phyloP scores from a whole-genome alignment of 2,113 vertebrate species.

The Cryptotis parvus region DNA sequence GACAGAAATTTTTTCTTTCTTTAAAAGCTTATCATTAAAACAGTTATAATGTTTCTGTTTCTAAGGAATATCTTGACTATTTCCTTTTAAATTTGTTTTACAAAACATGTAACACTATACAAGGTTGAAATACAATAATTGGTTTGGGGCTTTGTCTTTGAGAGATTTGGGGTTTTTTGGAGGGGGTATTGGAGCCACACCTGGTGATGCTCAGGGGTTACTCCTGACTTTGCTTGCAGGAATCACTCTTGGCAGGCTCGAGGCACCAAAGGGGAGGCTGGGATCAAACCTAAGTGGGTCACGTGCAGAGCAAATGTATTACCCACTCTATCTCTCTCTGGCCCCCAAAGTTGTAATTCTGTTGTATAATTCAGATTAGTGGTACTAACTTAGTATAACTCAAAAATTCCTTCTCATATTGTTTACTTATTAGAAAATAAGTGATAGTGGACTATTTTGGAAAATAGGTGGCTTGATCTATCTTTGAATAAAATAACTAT shows the following conservation, averaged over 20 bases:
- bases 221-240: too few species aligned
- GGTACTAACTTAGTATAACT: conserved; percentile 11
- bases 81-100: conserved; percentile 24
- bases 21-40: conserved; percentile 3
- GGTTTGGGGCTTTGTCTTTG: too few species aligned
- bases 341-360: too few species aligned
- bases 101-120: conserved; percentile 5
- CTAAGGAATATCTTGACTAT: conserved; percentile 15
- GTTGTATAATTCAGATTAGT: conserved; percentile 3
- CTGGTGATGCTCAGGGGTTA: too few species aligned
- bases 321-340: not conserved
- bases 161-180: too few species aligned
- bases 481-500: conserved; percentile 26
- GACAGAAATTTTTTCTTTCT: not conserved
- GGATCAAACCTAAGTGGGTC: too few species aligned
- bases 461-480: conserved; percentile 20
- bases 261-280: too few species aligned
- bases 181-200: too few species aligned
- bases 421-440: not conserved
- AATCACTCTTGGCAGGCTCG: too few species aligned
- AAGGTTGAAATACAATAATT: not conserved
- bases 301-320: not conserved
- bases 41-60: not conserved
- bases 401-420: conserved; percentile 20
- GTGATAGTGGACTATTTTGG: not conserved